Percentiles rank a stretch among this genome's conserved stretches.
These are phyloP conservation scores for Macrotis lagotis DNA, from an alignment of 2,113 vertebrate species.

Conservation along the genomic window DNA sequence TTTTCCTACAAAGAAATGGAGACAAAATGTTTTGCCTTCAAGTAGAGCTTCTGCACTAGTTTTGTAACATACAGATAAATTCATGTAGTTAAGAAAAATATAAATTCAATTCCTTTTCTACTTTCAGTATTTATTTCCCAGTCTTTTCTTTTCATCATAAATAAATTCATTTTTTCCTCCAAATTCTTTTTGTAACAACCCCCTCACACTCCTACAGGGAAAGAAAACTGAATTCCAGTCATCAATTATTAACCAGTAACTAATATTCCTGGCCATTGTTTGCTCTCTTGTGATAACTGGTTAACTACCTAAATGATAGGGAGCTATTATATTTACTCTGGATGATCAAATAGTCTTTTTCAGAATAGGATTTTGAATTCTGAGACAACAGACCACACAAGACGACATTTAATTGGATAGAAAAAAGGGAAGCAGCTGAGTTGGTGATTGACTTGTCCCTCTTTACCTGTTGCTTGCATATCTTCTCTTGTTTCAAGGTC, in stretches of 20 bases:
- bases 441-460: slow-evolving; percentile 45
- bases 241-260: slow-evolving; percentile 64
- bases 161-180: slow-evolving; percentile 35
- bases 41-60: background rate
- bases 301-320: slow-evolving; percentile 56
- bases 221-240: slow-evolving; percentile 59
- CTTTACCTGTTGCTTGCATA: slow-evolving; percentile 47
- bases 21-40: slow-evolving; percentile 44
- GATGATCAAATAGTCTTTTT: background rate
- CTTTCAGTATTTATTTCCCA: slow-evolving; percentile 37
- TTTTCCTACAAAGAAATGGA: slow-evolving; percentile 62
- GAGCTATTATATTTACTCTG: slow-evolving; percentile 55
- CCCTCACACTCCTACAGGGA: slow-evolving; percentile 61
- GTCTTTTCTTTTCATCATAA: slow-evolving; percentile 1
- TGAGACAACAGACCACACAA: slow-evolving; percentile 32
- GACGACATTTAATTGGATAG: slow-evolving; percentile 59
- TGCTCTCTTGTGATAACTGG: slow-evolving; percentile 56
- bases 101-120: slow-evolving; percentile 60
- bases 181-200: slow-evolving; percentile 32
- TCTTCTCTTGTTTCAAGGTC: slow-evolving; percentile 71
- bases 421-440: slow-evolving; percentile 60
- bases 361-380: slow-evolving; percentile 64
- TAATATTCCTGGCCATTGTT: slow-evolving; percentile 54
- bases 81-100: slow-evolving; percentile 27
- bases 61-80: background rate